Evolutionary conservation across 2,113 vertebrate species (phyloP).

Genomic region (Pituophis catenifer): DNA sequence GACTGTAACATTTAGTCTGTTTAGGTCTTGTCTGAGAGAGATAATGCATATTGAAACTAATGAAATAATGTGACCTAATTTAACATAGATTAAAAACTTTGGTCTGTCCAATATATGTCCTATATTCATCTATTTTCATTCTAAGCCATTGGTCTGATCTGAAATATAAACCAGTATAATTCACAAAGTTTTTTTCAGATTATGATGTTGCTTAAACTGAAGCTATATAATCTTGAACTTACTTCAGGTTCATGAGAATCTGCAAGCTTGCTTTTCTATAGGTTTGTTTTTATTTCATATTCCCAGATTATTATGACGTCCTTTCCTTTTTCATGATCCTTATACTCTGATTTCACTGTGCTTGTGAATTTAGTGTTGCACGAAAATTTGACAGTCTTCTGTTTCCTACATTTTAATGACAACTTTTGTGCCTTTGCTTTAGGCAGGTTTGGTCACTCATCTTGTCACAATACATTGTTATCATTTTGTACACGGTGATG

Average conservation of each 20-base stretch:
- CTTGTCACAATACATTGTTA: neutral
- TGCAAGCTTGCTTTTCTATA: neutral
- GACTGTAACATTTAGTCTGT: neutral
- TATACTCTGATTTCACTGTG: neutral
- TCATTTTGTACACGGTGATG: conserved; percentile 40
- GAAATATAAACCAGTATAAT: neutral
- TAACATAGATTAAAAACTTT: neutral
- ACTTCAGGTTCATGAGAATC: conserved; percentile 14
- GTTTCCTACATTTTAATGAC: conserved; percentile 1
- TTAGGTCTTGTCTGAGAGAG: neutral
- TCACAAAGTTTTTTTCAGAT: neutral
- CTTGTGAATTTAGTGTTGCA: neutral
- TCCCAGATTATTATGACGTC: neutral
- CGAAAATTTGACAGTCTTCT: conserved; percentile 8
- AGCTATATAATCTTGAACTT: conserved; percentile 14
- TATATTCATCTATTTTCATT: neutral
- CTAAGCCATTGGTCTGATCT: neutral
- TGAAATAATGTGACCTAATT: neutral
- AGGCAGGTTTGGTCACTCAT: conserved; percentile 28
- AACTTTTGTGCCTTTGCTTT: conserved; percentile 32
- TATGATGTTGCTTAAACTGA: conserved; percentile 2
- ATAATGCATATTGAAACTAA: neutral
- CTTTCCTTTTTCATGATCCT: neutral
- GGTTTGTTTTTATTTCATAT: conserved; percentile 20
- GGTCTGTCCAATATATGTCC: neutral